Evolutionary conservation across 2,113 vertebrate species (phyloP), one percentile per base, ranked within the genome.

Genomic region (Heterochromis multidens): DNA sequence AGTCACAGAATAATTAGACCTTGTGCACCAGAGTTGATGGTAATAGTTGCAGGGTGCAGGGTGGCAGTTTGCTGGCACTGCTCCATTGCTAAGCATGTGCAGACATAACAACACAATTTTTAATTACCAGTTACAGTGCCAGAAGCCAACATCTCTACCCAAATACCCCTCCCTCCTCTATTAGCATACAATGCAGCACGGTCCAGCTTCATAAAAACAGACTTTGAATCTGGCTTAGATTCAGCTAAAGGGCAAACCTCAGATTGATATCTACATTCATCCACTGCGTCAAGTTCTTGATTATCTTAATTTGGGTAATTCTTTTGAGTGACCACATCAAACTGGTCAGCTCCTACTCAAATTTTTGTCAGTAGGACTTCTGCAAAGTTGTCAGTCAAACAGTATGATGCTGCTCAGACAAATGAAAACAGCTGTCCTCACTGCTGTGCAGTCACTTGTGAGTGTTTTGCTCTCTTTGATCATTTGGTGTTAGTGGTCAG

Each of bases 51-150:
- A 63, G 60, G 52, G 59, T 77, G 83, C 67, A 57, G 70, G 74
- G 12, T 70, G 63, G 61, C 9, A 19, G 25, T 57, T 88, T 2
- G 4, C 56, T 88, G 70, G 81, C 21, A 3, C 43, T 9, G 27
- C 65, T 83, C 62, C 81, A 84, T 21, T 77, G 70, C 84, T 81
- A 46, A 65, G 62, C 46, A 52, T 2, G n/a, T 60, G 67, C 79
- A 79, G 29, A 79, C 81, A 91, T 65, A 90, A 84, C 77, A 82
- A 83, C 52, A 40, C 70, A 76, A 86, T 89, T 83, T 79, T 87
- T 89, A 90, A 91, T 91, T 84, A 87, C 65, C 72, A 58, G 77
- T 81, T 62, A 82, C 17, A 46, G 79, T 83, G 82, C 77, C 59
- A 77, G 70, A 65, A 70, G 80, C 52, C 9, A 25, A 21, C 58